phyloP scores from a whole-genome alignment of 2,888 invertebrate genomes.

The Cantharis nigra region DNA sequence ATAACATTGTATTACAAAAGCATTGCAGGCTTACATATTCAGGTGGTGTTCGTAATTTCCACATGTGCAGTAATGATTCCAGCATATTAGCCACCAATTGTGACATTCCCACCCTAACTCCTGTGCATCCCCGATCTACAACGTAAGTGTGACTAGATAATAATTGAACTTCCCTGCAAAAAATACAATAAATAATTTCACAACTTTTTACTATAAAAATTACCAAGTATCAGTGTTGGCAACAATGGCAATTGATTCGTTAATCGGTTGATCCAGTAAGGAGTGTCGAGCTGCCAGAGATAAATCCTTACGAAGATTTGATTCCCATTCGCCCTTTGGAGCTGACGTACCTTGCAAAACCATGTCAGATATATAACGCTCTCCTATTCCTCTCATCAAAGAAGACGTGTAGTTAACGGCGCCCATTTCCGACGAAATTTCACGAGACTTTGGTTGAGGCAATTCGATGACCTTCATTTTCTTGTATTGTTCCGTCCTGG shows the following conservation, averaged over 20 bases:
- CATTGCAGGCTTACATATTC: conserved; percentile 71
- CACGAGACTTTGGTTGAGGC: conserved; percentile 59
- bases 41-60: conserved; percentile 74
- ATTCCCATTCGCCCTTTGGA: conserved; percentile 64
- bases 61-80: conserved; percentile 79
- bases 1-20: not conserved
- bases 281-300: conserved; percentile 58
- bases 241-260: conserved; percentile 81
- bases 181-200: conserved; percentile 1
- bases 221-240: conserved; percentile 83
- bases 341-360: conserved; percentile 72
- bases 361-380: conserved; percentile 75
- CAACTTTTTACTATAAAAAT: conserved; percentile 34
- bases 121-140: conserved; percentile 55
- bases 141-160: conserved; percentile 59
- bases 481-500: conserved; percentile 29
- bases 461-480: conserved; percentile 62
- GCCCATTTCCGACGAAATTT: conserved; percentile 6
- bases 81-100: conserved; percentile 82
- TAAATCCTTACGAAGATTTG: conserved; percentile 59
- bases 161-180: conserved; percentile 61
- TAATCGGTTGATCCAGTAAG: conserved; percentile 70
- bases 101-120: conserved; percentile 73
- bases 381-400: conserved; percentile 65
- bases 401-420: conserved; percentile 62